Evolutionary conservation across 2,888 invertebrate genomes (phyloP), one percentile per base, ranked within the genome.

Genomic region (Ennomos quercinarius): DNA sequence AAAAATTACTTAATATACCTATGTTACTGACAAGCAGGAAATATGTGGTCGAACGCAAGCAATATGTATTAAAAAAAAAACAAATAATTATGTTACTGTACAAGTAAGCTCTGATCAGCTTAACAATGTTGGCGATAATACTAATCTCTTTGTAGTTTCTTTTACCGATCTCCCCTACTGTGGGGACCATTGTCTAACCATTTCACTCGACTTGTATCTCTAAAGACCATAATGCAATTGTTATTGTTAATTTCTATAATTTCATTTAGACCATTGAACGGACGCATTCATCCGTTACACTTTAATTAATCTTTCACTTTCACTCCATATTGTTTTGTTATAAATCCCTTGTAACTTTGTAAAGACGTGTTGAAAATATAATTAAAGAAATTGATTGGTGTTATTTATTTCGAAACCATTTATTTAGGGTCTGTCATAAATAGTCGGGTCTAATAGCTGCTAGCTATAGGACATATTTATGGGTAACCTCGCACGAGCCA

Each of bases 291-390:
- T 83, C 85, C 77, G 74, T 79, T 71, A 80, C 74, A 73, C 79
- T 82, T 78, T 78, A 83, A 89, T 87, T 80, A 80, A 79, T 81
- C 70, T 77, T 74, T 75, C 63, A 77, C 84, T 87, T 86, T 88
- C 82, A 72, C 79, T 72, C 27, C 34, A 55, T 61, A 72, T 77
- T 78, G 71, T 80, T 66, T 65, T 52, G 59, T 59, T 56, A 67
- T 65, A 57, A 65, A 69, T 55, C 37, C n/a, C 34, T 54, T 27
- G 46, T 42, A 17, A 39, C 36, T 40, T 48, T 53, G 58, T 52
- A 43, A 52, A 53, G 58, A 58, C 37, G 54, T 38, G 45, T 48
- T 58, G 41, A 63, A 27, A 56, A 58, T 47, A 48, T 59, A 48
- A 60, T 61, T 54, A 50, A 42, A 42, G 11, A 53, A 43, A 63